Percentiles rank a stretch among this genome's conserved stretches.
phyloP scores from a whole-genome alignment of 2,888 invertebrate species.

The Sesia apiformis region DNA sequence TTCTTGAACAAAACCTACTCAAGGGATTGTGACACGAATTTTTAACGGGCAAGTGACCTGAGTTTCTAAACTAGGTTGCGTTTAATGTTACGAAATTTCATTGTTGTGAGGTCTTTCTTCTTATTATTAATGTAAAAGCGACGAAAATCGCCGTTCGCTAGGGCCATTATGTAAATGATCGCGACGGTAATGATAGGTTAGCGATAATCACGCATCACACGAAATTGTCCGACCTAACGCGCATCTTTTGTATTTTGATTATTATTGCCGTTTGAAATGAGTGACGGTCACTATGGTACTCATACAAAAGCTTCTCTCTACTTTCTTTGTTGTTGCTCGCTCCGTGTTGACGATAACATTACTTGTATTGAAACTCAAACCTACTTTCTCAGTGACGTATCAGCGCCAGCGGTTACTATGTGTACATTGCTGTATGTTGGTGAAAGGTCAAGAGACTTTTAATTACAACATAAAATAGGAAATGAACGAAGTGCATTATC shows the following conservation, averaged over 20 bases:
- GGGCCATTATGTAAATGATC: constrained; percentile 46
- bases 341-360: background rate
- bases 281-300: background rate
- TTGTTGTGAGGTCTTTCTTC: constrained; percentile 7
- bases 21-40: constrained; percentile 37
- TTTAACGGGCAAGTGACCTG: constrained; percentile 9
- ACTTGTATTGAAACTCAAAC: background rate
- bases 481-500: background rate
- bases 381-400: background rate
- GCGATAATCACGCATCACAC: constrained; percentile 28
- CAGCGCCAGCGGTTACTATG: background rate
- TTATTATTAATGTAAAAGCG: constrained; percentile 21
- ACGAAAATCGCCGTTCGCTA: constrained; percentile 28
- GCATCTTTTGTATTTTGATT: constrained; percentile 25
- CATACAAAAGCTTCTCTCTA: background rate
- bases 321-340: background rate
- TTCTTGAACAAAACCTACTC: constrained; percentile 32
- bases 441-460: background rate
- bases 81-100: constrained; percentile 14
- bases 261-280: constrained; percentile 10
- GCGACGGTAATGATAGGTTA: constrained; percentile 34
- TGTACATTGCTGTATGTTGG: background rate
- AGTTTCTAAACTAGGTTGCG: constrained; percentile 6
- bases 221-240: constrained; percentile 32
- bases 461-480: background rate